phyloP scores from a whole-genome alignment of 2,888 invertebrate genomes.

The Folsomia manolachei region DNA sequence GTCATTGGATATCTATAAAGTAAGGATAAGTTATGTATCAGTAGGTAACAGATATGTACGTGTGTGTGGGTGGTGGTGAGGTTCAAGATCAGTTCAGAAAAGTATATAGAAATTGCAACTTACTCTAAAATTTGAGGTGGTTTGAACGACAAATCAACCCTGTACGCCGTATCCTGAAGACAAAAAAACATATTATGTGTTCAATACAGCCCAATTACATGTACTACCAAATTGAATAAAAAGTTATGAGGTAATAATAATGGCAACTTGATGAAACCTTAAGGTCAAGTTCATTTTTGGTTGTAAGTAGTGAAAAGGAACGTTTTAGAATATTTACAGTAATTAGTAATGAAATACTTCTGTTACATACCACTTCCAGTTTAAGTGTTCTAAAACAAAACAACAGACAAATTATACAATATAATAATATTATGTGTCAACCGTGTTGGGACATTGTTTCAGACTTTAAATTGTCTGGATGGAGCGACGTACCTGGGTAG shows the following conservation, averaged over 20 bases:
- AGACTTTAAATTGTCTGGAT: too few relatives aligned
- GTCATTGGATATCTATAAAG: neutral
- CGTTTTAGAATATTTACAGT: neutral
- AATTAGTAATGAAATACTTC: slow-evolving; percentile 5
- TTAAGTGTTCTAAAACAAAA: slow-evolving; percentile 62
- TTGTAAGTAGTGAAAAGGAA: too few relatives aligned
- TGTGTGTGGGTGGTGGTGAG: neutral
- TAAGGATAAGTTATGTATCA: neutral
- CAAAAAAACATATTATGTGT: neutral
- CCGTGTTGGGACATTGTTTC: too few relatives aligned
- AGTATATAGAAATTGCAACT: slow-evolving; percentile 53
- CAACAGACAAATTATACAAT: too few relatives aligned
- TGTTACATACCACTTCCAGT: slow-evolving; percentile 39
- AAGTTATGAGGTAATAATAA: too few relatives aligned
- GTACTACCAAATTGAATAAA: too few relatives aligned
- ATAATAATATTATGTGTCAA: too few relatives aligned
- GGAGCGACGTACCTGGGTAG: too few relatives aligned
- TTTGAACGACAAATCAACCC: slow-evolving; percentile 59
- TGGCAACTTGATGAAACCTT: too few relatives aligned
- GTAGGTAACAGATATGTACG: too few relatives aligned
- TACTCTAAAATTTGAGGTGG: slow-evolving; percentile 60
- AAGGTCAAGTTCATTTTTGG: too few relatives aligned
- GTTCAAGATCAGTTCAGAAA: neutral
- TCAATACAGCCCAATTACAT: too few relatives aligned
- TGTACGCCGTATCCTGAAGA: slow-evolving; percentile 55